A percentile compares a stretch with the other conserved stretches of the same genome.
phyloP scores from a whole-genome alignment of 2,113 vertebrate species.

The Sceloporus undulatus region DNA sequence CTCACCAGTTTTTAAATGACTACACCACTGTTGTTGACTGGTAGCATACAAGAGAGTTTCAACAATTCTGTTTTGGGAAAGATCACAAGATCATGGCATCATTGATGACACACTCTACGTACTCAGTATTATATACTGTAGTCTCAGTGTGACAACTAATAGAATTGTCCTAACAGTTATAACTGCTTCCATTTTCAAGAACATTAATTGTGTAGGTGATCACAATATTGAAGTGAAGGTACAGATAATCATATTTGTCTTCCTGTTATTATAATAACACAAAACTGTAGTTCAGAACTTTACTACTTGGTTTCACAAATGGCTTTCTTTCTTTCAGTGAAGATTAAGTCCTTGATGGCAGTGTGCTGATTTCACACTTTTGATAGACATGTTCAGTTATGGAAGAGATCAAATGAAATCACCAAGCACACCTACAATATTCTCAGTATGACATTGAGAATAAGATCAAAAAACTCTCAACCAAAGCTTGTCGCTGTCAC shows the following conservation, averaged over 20 bases:
- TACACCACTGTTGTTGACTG: background rate
- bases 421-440: background rate
- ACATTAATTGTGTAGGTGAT: background rate
- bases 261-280: constrained; percentile 12
- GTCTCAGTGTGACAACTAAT: background rate
- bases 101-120: background rate
- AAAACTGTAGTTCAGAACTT: constrained; percentile 3
- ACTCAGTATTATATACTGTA: background rate
- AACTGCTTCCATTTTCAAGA: background rate
- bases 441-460: constrained; percentile 28
- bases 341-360: constrained; percentile 35
- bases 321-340: constrained; percentile 49
- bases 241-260: constrained; percentile 5
- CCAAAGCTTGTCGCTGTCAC: background rate
- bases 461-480: background rate
- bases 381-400: constrained; percentile 49
- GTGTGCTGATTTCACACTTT: constrained; percentile 19
- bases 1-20: background rate
- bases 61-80: background rate
- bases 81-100: background rate
- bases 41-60: background rate
- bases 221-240: background rate
- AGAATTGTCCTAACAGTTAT: background rate
- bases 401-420: constrained; percentile 54
- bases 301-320: constrained; percentile 39